These are phyloP conservation scores for Vombatus ursinus DNA, from an alignment of 2,113 vertebrate species.

Conservation along the genomic window DNA sequence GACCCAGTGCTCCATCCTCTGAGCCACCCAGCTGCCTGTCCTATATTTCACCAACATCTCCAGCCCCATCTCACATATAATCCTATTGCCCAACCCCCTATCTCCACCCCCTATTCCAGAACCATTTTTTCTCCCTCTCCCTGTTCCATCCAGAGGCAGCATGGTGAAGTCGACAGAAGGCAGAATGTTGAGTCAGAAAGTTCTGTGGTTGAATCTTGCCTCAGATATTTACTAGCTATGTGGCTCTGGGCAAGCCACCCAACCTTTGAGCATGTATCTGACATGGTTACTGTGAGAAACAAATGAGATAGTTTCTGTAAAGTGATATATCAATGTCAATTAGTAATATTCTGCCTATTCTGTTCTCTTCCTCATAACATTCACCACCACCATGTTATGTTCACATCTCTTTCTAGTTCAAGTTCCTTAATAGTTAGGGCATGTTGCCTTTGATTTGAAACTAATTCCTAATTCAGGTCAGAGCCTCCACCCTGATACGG, in stretches of 20 bases:
- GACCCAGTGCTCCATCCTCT: background rate
- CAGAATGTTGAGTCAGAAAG: background rate
- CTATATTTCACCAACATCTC: background rate
- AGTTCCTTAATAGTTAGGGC: background rate
- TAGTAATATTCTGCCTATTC: background rate
- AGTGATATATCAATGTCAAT: background rate
- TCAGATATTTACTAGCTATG: background rate
- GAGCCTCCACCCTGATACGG: background rate
- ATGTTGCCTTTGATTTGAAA: background rate
- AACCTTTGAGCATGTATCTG: background rate
- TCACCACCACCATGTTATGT: background rate
- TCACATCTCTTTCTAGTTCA: background rate
- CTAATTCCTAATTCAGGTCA: background rate
- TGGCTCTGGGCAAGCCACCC: background rate
- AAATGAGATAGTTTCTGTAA: background rate
- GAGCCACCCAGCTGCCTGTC: background rate
- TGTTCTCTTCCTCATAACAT: background rate
- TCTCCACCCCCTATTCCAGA: background rate
- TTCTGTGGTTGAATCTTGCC: background rate
- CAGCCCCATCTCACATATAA: background rate
- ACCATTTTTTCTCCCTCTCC: background rate
- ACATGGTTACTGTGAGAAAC: background rate
- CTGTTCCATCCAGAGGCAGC: background rate
- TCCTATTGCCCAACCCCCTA: background rate
- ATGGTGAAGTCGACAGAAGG: background rate